These are phyloP conservation scores for Ataeniobius toweri DNA, from an alignment of 2,797 vertebrate genomes.

Conservation along the genomic window DNA sequence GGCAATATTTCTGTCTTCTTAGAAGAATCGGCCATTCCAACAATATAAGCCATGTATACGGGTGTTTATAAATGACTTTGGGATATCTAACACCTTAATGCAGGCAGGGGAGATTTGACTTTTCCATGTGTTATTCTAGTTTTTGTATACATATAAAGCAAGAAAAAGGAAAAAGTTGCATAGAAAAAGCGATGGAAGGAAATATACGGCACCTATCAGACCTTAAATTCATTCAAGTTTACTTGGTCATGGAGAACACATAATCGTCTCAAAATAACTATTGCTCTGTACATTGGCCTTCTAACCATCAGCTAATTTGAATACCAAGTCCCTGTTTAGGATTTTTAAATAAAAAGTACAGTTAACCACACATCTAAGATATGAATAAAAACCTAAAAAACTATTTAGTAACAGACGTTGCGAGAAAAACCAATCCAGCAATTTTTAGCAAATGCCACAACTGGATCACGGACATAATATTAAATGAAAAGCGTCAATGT, in stretches of 20 bases:
- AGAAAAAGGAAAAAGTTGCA: slow-evolving; percentile 8
- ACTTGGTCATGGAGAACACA: not conserved
- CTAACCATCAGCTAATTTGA: not conserved
- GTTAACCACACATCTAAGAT: not conserved
- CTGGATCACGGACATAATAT: not conserved
- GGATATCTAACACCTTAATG: slow-evolving; percentile 45
- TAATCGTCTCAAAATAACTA: not conserved
- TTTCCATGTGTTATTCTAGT: slow-evolving; percentile 38
- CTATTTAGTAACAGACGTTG: not conserved
- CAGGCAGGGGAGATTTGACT: slow-evolving; percentile 41
- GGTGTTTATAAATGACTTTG: slow-evolving; percentile 46
- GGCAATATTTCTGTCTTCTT: slow-evolving; percentile 66
- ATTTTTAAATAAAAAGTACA: not conserved
- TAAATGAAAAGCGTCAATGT: not conserved
- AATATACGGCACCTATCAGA: not conserved
- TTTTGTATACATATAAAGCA: slow-evolving; percentile 17
- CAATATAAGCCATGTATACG: slow-evolving; percentile 54
- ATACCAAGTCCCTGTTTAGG: not conserved
- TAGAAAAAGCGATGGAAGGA: slow-evolving; percentile 2
- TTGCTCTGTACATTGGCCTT: not conserved
- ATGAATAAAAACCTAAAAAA: not conserved
- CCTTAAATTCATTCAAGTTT: not conserved
- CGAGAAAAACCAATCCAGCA: not conserved
- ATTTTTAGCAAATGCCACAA: not conserved
- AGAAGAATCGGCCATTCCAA: slow-evolving; percentile 61